Evolutionary conservation across 2,888 invertebrate genomes (phyloP).

Genomic region (Drosophila demipolita): DNA sequence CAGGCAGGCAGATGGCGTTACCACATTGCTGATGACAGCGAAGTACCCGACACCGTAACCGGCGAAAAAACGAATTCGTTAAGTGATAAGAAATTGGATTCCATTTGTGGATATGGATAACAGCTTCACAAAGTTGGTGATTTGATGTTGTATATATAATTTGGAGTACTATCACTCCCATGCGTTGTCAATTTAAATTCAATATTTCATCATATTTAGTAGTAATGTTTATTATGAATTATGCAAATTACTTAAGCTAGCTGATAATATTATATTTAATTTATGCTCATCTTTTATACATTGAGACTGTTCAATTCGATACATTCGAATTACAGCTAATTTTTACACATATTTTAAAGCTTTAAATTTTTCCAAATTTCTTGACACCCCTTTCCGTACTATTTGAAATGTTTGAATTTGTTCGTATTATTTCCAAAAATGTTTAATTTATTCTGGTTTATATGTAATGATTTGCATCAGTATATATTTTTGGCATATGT

Average conservation of each 20-base stretch:
- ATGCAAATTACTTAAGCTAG: neutral
- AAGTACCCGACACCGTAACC: constrained; percentile 10
- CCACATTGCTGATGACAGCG: constrained; percentile 32
- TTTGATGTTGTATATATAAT: constrained; percentile 35
- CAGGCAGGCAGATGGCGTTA: constrained; percentile 37
- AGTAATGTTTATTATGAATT: neutral
- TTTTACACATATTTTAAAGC: neutral
- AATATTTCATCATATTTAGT: neutral
- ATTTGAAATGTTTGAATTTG: no score
- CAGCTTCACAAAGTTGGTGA: constrained; percentile 27
- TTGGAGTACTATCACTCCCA: neutral
- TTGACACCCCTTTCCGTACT: no score
- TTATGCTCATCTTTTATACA: neutral
- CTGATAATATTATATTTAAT: neutral
- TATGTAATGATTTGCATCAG: no score
- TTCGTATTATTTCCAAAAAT: no score
- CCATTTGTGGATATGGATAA: constrained; percentile 37
- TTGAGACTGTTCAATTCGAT: neutral
- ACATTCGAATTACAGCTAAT: neutral
- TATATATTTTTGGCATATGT: neutral
- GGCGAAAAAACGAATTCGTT: constrained; percentile 28
- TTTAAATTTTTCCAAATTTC: no score
- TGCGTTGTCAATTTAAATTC: constrained; percentile 25
- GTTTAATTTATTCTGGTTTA: no score
- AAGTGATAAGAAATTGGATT: constrained; percentile 75